A percentile compares a stretch with the other conserved stretches of the same genome.
Evolutionary conservation across 2,797 vertebrate species (phyloP).

Genomic region (Coranthus polyacanthus): DNA sequence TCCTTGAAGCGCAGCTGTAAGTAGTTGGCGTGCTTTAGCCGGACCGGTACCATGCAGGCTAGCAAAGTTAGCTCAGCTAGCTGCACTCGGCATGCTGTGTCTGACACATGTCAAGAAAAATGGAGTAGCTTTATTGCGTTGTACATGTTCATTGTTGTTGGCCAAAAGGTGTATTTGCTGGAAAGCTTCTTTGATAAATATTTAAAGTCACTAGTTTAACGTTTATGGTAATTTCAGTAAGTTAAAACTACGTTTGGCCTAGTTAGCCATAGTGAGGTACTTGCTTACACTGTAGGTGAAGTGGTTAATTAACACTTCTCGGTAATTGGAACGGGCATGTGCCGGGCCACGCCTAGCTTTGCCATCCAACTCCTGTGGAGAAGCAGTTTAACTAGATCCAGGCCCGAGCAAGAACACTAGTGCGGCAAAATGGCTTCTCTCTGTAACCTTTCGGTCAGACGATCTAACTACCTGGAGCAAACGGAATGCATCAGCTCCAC

Average conservation of each 20-base stretch:
- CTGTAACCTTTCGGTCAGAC: slow-evolving; percentile 60
- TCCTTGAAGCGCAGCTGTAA: neutral
- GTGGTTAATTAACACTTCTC: slow-evolving; percentile 27
- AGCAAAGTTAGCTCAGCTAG: slow-evolving; percentile 61
- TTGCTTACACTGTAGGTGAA: neutral
- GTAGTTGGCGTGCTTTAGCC: neutral
- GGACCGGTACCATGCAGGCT: slow-evolving; percentile 57
- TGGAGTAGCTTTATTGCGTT: neutral
- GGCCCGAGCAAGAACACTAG: slow-evolving; percentile 1
- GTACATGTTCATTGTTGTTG: rapidly evolving
- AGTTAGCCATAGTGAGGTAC: slow-evolving; percentile 6
- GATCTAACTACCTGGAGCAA: neutral
- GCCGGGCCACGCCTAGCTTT: slow-evolving; percentile 36
- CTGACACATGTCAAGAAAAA: slow-evolving; percentile 55
- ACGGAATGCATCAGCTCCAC: neutral
- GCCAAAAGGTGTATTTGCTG: rapidly evolving
- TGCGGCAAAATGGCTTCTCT: slow-evolving; percentile 70
- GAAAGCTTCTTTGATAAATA: rapidly evolving
- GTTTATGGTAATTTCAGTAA: neutral
- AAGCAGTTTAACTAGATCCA: slow-evolving; percentile 11
- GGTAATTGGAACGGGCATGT: slow-evolving; percentile 33
- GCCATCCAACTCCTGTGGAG: slow-evolving; percentile 24
- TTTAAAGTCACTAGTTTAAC: rapidly evolving
- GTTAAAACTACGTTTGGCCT: slow-evolving; percentile 25
- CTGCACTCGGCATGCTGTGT: slow-evolving; percentile 30